A percentile compares a stretch with the other conserved stretches of the same genome.
Evolutionary conservation across 2,797 vertebrate genomes (phyloP).

Genomic region (Ctenochaetus hawaiiensis): DNA sequence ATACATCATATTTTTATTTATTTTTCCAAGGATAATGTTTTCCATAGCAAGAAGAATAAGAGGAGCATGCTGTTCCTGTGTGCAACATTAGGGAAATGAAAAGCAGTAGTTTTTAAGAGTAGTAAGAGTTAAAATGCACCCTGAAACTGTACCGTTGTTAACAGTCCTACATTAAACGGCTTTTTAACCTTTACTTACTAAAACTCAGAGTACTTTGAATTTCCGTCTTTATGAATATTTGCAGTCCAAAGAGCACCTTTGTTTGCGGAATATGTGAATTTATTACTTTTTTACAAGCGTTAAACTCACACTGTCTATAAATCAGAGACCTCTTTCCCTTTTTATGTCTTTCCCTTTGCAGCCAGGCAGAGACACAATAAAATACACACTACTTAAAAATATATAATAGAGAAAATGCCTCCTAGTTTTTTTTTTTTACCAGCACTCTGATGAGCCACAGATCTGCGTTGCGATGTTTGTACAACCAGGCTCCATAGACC

Average conservation of each 20-base stretch:
- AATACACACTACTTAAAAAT: background rate
- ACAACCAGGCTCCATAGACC: constrained; percentile 80
- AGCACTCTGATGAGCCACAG: constrained; percentile 87
- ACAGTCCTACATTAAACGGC: background rate
- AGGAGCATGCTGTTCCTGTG: background rate
- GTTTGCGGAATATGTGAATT: constrained; percentile 15
- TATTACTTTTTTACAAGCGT: constrained; percentile 39
- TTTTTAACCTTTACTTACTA: background rate
- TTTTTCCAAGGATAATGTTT: background rate
- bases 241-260: constrained; percentile 16
- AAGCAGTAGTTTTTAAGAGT: background rate
- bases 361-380: background rate
- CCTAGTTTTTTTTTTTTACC: constrained; percentile 69
- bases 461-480: constrained; percentile 79
- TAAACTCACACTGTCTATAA: background rate
- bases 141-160: background rate
- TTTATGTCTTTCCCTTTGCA: background rate
- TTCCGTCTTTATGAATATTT: background rate
- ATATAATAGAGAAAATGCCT: background rate
- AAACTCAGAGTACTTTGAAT: background rate
- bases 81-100: background rate
- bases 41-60: background rate
- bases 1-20: background rate
- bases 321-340: background rate
- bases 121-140: background rate